Percentiles rank a stretch among this genome's conserved stretches.
These are phyloP conservation scores for Catocala fraxini DNA, from an alignment of 2,888 invertebrate genomes.

Conservation along the genomic window DNA sequence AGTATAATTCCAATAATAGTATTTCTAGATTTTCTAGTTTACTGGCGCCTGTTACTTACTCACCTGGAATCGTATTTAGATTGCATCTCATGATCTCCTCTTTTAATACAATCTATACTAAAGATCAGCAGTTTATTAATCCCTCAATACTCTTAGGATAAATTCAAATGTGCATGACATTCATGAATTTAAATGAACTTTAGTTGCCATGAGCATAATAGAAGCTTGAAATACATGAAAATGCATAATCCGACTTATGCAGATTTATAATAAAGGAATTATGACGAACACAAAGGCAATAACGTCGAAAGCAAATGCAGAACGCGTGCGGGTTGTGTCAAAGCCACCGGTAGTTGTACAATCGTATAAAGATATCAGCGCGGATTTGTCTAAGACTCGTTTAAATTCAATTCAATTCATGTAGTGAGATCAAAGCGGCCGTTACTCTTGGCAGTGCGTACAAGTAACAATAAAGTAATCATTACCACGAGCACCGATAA, in stretches of 20 bases:
- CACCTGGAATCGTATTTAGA: conserved; percentile 39
- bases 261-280: conserved; percentile 49
- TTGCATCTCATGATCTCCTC: conserved; percentile 41
- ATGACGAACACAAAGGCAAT: conserved; percentile 55
- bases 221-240: conserved; percentile 37
- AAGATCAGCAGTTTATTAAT: conserved; percentile 23
- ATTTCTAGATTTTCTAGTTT: conserved; percentile 40
- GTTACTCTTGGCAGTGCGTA: conserved; percentile 63
- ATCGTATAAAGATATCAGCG: conserved; percentile 72
- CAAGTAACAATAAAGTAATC: conserved; percentile 68
- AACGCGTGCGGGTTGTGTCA: conserved; percentile 39
- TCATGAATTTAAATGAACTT: conserved; percentile 43
- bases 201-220: conserved; percentile 28
- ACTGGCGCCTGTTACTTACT: conserved; percentile 10
- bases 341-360: conserved; percentile 46
- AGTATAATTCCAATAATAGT: conserved; percentile 21
- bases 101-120: conserved; percentile 38
- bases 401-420: conserved; percentile 67
- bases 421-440: conserved; percentile 75
- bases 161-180: conserved; percentile 36
- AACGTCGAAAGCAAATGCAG: conserved; percentile 46
- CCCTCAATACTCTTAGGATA: conserved; percentile 29
- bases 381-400: conserved; percentile 64
- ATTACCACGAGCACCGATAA: conserved; percentile 48
- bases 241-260: conserved; percentile 32